These are phyloP conservation scores for Pristionchus japonicus DNA, from an alignment of 2,888 invertebrate genomes.

Conservation along the genomic window DNA sequence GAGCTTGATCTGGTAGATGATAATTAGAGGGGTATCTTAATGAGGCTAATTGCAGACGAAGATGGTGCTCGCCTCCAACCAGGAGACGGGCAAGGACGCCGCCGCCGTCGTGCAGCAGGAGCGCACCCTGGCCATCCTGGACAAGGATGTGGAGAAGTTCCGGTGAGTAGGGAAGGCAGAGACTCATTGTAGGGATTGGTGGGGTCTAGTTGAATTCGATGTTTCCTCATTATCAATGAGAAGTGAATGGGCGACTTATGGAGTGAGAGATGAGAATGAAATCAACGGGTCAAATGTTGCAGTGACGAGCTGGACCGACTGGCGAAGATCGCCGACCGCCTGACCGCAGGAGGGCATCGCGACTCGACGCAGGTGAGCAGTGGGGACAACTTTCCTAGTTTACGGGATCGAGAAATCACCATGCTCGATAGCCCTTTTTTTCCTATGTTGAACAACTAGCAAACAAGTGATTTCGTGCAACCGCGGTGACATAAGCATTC, in stretches of 20 bases:
- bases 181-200: background rate
- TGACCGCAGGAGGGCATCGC: conserved; percentile 86
- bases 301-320: conserved; percentile 49
- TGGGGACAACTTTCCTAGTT: too few relatives aligned
- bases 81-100: conserved; percentile 86
- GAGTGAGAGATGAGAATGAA: too few relatives aligned
- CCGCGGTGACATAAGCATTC: too few relatives aligned
- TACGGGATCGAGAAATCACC: too few relatives aligned
- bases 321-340: conserved; percentile 80
- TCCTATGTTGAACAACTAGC: too few relatives aligned
- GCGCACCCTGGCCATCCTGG: conserved; percentile 84
- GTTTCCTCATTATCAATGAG: too few relatives aligned
- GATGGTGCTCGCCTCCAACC: conserved; percentile 74
- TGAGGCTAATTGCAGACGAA: conserved; percentile 54
- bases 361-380: conserved; percentile 80
- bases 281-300: too few relatives aligned
- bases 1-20: too few relatives aligned
- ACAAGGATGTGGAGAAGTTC: conserved; percentile 71
- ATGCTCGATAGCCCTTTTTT: too few relatives aligned
- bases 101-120: conserved; percentile 86
- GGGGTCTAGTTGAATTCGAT: background rate
- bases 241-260: too few relatives aligned
- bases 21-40: too few relatives aligned
- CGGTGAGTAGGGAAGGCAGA: conserved; percentile 54
- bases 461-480: too few relatives aligned